phyloP scores from a whole-genome alignment of 2,888 invertebrate genomes.

The Mythimna vitellina region DNA sequence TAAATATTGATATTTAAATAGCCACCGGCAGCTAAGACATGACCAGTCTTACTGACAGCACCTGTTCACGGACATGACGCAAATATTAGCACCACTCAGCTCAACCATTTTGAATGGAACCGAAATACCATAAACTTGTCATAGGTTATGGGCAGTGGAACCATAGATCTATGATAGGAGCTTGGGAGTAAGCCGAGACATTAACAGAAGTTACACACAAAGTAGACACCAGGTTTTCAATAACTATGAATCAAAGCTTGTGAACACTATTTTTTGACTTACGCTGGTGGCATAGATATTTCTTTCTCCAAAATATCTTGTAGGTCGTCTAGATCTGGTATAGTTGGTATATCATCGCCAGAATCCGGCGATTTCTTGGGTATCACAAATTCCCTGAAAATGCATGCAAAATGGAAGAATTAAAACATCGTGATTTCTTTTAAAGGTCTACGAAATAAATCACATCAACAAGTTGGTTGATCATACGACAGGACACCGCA shows the following conservation, averaged over 20 bases:
- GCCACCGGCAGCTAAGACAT: too few relatives aligned
- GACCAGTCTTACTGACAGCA: too few relatives aligned
- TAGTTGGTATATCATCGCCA: slow-evolving; percentile 87
- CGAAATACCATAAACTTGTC: too few relatives aligned
- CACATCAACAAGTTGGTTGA: not conserved
- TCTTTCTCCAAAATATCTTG: slow-evolving; percentile 87
- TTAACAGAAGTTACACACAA: too few relatives aligned
- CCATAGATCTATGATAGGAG: not conserved
- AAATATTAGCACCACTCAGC: too few relatives aligned
- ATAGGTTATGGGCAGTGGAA: not conserved
- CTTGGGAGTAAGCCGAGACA: not conserved
- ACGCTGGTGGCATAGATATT: slow-evolving; percentile 82
- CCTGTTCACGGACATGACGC: too few relatives aligned
- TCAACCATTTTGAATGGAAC: too few relatives aligned
- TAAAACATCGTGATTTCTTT: not conserved
- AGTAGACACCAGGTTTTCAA: not conserved
- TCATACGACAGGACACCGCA: not conserved
- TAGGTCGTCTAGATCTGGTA: slow-evolving; percentile 87
- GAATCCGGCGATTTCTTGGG: slow-evolving; percentile 85
- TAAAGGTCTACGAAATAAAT: too few relatives aligned
- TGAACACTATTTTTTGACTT: slow-evolving; percentile 61
- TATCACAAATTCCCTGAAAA: slow-evolving; percentile 83
- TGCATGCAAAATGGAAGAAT: not conserved
- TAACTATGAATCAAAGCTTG: not conserved
- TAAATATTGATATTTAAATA: too few relatives aligned